Percentiles rank a stretch among this genome's conserved stretches.
Conservation (phyloP, 2,797 vertebrate genomes). For the Carduelis carduelis region DNA sequence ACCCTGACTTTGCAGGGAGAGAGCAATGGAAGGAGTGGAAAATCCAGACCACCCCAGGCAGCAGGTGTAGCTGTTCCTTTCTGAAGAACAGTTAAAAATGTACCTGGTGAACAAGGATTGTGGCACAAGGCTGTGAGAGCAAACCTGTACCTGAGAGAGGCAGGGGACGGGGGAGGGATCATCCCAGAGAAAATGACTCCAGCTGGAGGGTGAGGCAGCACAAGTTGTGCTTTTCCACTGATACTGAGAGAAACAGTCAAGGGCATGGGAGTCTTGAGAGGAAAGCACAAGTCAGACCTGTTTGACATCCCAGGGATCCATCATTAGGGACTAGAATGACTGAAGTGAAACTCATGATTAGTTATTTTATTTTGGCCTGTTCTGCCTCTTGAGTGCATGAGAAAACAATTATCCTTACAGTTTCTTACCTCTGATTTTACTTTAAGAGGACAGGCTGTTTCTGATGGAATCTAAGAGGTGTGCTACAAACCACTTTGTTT, state of each 20-base stretch:
- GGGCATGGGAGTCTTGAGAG: neutral
- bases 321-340: neutral
- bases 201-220: neutral
- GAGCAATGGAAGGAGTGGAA: neutral
- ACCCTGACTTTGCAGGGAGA: neutral
- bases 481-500: neutral
- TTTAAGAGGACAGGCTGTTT: neutral
- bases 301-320: neutral
- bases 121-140: neutral
- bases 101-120: neutral
- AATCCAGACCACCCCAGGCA: neutral
- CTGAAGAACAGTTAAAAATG: neutral
- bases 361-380: neutral
- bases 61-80: neutral
- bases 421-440: neutral
- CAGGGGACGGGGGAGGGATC: neutral
- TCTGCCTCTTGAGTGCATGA: neutral
- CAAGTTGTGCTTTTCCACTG: neutral
- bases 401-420: neutral
- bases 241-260: neutral
- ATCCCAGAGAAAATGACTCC: neutral
- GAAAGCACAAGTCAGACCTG: neutral
- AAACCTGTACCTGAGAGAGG: neutral
- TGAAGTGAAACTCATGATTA: neutral
- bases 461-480: neutral